Evolutionary conservation across 2,888 invertebrate species (phyloP).

Genomic region (Eudemis profundana): DNA sequence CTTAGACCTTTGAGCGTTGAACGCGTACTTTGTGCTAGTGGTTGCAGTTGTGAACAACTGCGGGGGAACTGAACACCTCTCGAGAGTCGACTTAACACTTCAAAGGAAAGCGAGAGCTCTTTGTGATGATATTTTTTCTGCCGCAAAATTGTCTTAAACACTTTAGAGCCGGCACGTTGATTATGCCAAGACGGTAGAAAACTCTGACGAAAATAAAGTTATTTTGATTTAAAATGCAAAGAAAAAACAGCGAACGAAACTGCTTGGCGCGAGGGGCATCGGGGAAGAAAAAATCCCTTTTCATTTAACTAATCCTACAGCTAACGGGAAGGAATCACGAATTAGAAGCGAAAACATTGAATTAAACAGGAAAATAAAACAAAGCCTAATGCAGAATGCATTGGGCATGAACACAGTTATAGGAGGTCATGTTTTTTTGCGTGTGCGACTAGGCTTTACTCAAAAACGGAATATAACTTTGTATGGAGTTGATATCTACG

Average conservation of each 20-base stretch:
- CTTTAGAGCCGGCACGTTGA: constrained; percentile 71
- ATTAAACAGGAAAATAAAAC: constrained; percentile 46
- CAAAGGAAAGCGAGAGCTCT: constrained; percentile 64
- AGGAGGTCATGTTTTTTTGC: constrained; percentile 3
- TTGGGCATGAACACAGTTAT: constrained; percentile 10
- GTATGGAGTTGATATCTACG: neutral
- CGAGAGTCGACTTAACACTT: constrained; percentile 59
- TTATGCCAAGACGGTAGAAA: constrained; percentile 76
- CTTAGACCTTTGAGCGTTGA: constrained; percentile 36
- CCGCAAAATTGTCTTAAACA: constrained; percentile 78
- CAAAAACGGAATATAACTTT: neutral
- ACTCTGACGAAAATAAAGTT: constrained; percentile 78
- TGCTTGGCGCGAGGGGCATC: constrained; percentile 60
- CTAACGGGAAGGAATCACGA: constrained; percentile 55
- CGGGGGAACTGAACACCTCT: constrained; percentile 50
- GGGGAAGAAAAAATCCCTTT: constrained; percentile 65
- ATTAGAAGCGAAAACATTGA: constrained; percentile 58
- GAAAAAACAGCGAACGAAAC: constrained; percentile 66
- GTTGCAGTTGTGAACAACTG: constrained; percentile 40
- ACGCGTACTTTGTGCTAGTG: constrained; percentile 47
- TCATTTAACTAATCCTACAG: constrained; percentile 72
- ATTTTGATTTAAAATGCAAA: constrained; percentile 82
- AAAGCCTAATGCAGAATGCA: constrained; percentile 14
- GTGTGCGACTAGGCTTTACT: too few species aligned
- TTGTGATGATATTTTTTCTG: constrained; percentile 68